A percentile compares a stretch with the other conserved stretches of the same genome.
phyloP scores from a whole-genome alignment of 2,113 vertebrate genomes.

The Octodon degus region DNA sequence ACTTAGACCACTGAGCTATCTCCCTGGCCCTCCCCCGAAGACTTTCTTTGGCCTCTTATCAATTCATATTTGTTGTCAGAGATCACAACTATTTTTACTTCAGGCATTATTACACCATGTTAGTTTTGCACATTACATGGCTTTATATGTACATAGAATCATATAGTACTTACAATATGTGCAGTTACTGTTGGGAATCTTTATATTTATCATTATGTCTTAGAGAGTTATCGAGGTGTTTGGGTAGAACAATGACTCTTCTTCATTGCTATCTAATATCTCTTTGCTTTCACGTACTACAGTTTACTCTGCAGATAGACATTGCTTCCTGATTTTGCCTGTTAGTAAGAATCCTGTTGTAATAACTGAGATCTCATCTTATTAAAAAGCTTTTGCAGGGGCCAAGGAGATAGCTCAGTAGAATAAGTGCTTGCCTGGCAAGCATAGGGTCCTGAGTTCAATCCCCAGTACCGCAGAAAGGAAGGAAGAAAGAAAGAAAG shows the following conservation, averaged over 20 bases:
- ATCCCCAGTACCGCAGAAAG: no score
- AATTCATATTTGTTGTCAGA: not conserved
- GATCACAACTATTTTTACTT: conserved; percentile 5
- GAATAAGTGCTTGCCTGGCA: no score
- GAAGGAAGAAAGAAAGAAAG: no score
- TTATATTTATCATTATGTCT: not conserved
- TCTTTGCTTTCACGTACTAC: not conserved
- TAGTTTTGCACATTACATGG: conserved; percentile 31
- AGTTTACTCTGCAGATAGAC: not conserved
- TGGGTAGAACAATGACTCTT: not conserved
- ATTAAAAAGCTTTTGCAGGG: no score
- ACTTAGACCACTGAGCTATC: no score
- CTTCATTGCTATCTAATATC: not conserved
- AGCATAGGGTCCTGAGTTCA: no score
- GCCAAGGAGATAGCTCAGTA: no score
- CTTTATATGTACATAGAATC: not conserved
- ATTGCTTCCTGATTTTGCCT: not conserved
- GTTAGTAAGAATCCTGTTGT: not conserved
- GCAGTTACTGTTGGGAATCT: not conserved
- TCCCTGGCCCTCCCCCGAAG: not conserved
- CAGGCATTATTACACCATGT: not conserved
- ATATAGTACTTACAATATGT: not conserved
- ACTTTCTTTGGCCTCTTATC: not conserved
- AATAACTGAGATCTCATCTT: not conserved
- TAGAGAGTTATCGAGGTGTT: not conserved